Base-by-base conservation (phyloP, 2,113 vertebrate species). In the Oncorhynchus tshawytscha region DNA sequence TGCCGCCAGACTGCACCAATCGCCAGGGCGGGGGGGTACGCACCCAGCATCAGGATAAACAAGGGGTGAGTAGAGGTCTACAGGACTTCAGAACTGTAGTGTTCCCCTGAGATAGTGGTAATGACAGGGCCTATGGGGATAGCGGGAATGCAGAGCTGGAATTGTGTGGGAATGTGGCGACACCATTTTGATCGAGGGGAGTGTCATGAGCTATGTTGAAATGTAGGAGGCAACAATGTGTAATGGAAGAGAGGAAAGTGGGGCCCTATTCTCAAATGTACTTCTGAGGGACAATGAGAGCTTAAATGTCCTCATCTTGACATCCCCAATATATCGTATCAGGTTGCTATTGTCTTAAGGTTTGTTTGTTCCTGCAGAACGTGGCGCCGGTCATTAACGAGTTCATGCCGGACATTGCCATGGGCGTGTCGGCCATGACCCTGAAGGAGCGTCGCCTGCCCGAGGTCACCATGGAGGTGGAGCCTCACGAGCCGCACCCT, bases 331-430 rank as follows among this genome's bases (percentile, higher is more conserved):
- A 39, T 39, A 9, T 9, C 39, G 39, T 39, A 39, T 39, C 39
- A 39, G 7, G 9, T 45, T 45, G 8, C 39, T 45, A 45, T 45
- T 45, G 51, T 54, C 51, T 54, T 54, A 54, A 54, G 51, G 51
- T 54, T 18, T 79, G n/a, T 34, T 67, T 18, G 11, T 8, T 88
- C 70, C 87, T 70, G 0, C 86, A 96, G 95, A 92, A 93, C 72
- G 85, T 93, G 79, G 95, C 95, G 66, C 94, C 95, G 64, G 90
- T 95, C 80, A 93, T 96, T 0, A 96, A 96, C n/a, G 95, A 96
- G 54, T 92, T 96, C 85, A 95, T 96, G 95, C 96, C 96, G 3
- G 96, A 96, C 77, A 96, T 96, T 0, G 96, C 96, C 2, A 96
- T 96, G 93, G 96, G 95, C 0, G 94, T 96, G 57, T 95, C 96